Conservation (phyloP, 2,797 vertebrate species). For the Gorsachius magnificus region DNA sequence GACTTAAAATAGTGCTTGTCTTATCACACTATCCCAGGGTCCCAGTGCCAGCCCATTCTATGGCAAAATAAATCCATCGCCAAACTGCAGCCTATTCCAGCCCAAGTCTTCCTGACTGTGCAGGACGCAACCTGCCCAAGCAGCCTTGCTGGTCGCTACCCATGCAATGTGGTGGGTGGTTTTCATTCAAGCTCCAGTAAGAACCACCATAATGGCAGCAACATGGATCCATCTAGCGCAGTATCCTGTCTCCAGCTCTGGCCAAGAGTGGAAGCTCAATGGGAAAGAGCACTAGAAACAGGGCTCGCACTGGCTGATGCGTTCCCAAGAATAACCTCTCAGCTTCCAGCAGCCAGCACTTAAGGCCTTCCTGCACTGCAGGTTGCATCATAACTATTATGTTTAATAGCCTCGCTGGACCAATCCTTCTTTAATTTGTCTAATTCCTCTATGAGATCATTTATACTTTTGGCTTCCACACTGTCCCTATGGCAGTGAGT, state of each 20-base stretch:
- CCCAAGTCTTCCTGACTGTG: not conserved
- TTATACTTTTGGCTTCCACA: not conserved
- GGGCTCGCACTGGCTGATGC: not conserved
- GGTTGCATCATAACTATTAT: conserved; percentile 50
- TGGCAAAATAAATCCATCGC: not conserved
- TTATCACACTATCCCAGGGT: not conserved
- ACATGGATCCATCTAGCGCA: not conserved
- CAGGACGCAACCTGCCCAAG: not conserved
- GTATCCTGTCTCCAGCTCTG: not conserved
- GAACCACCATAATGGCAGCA: not conserved
- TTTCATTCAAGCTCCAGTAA: not conserved
- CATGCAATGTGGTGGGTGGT: accelerated
- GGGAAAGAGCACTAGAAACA: not conserved
- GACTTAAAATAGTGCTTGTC: not conserved
- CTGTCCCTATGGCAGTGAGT: not conserved
- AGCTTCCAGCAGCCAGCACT: conserved; percentile 32
- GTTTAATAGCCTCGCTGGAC: conserved; percentile 42
- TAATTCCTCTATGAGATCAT: conserved; percentile 46
- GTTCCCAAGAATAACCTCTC: conserved; percentile 29
- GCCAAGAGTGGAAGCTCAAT: not conserved
- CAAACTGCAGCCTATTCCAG: not conserved
- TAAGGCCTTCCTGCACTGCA: conserved; percentile 7
- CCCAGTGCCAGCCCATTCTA: not conserved
- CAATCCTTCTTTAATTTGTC: conserved; percentile 51
- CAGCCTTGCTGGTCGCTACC: not conserved